These are phyloP conservation scores for Volucella bombylans DNA, from an alignment of 2,888 invertebrate species.

Conservation along the genomic window DNA sequence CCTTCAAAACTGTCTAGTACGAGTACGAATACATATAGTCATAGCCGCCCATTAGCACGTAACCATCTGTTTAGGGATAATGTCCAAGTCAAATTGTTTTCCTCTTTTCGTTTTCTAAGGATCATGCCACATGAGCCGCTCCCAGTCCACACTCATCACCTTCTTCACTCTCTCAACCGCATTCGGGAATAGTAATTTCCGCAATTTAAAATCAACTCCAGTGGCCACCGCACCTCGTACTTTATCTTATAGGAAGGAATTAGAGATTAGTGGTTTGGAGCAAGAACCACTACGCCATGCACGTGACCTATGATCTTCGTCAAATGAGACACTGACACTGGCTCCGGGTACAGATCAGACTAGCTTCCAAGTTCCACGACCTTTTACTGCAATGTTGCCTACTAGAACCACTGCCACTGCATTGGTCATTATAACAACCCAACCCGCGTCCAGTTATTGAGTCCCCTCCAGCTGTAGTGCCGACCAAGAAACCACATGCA, in stretches of 20 bases:
- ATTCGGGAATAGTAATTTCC: constrained; percentile 47
- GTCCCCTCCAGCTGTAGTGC: constrained; percentile 28
- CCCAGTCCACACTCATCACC: constrained; percentile 46
- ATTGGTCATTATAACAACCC: constrained; percentile 28
- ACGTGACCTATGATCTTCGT: constrained; percentile 70
- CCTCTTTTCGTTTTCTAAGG: constrained; percentile 18
- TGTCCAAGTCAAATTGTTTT: constrained; percentile 23
- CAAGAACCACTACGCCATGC: constrained; percentile 39
- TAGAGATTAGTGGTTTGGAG: constrained; percentile 5
- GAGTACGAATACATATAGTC: constrained; percentile 14
- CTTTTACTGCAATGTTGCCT: constrained; percentile 59
- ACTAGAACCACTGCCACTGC: constrained; percentile 17
- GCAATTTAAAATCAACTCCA: constrained; percentile 61
- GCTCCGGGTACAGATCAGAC: constrained; percentile 35
- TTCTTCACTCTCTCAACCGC: constrained; percentile 7
- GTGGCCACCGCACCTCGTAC: constrained; percentile 40
- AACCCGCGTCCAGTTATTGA: constrained; percentile 19
- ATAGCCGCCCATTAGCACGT: constrained; percentile 56
- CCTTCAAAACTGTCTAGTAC: constrained; percentile 27
- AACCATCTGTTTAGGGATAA: constrained; percentile 61
- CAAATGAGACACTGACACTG: constrained; percentile 67
- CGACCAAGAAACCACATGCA: constrained; percentile 63
- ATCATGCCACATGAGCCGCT: constrained; percentile 53
- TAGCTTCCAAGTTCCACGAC: constrained; percentile 73
- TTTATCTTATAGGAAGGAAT: neutral